Conservation (phyloP, 1,140 invertebrate species). For the Drosophila lowei region DNA sequence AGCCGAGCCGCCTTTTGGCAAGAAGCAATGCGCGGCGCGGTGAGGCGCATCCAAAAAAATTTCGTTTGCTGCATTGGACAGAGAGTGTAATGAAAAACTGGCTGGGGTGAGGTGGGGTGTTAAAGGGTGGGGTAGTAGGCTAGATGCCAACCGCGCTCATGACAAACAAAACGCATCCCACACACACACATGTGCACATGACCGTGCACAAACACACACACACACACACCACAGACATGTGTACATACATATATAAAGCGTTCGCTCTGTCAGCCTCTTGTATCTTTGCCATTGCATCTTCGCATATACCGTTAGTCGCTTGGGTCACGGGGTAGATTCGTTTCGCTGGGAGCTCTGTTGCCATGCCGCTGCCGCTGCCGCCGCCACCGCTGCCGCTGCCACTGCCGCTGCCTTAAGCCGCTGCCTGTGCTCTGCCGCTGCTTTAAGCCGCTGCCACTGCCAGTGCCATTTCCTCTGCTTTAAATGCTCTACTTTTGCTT, state of each 20-base stretch:
- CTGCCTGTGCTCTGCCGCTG: too few relatives aligned
- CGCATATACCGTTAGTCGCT: conserved; percentile 47
- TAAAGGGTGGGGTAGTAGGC: conserved; percentile 30
- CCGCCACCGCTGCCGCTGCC: conserved; percentile 2
- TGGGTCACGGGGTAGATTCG: conserved; percentile 51
- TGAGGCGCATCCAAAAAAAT: conserved; percentile 55
- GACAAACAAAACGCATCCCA: conserved; percentile 53
- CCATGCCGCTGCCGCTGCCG: background rate
- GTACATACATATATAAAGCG: conserved; percentile 1
- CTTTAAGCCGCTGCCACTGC: background rate
- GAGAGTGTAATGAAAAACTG: conserved; percentile 60
- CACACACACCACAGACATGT: background rate
- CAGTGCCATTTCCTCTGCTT: background rate
- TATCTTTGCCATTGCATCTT: conserved; percentile 67
- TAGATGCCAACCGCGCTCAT: conserved; percentile 47
- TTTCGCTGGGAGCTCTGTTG: too few relatives aligned
- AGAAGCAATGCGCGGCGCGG: conserved; percentile 24
- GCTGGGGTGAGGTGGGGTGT: conserved; percentile 14
- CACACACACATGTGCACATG: conserved; percentile 13
- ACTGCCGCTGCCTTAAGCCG: background rate
- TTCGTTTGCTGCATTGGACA: conserved; percentile 58
- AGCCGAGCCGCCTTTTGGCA: conserved; percentile 35
- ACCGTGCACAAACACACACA: background rate
- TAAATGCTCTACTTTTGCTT: background rate
- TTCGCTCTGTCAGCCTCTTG: conserved; percentile 45